phyloP scores from a whole-genome alignment of 2,113 vertebrate genomes.

The Lasiurus cinereus region DNA sequence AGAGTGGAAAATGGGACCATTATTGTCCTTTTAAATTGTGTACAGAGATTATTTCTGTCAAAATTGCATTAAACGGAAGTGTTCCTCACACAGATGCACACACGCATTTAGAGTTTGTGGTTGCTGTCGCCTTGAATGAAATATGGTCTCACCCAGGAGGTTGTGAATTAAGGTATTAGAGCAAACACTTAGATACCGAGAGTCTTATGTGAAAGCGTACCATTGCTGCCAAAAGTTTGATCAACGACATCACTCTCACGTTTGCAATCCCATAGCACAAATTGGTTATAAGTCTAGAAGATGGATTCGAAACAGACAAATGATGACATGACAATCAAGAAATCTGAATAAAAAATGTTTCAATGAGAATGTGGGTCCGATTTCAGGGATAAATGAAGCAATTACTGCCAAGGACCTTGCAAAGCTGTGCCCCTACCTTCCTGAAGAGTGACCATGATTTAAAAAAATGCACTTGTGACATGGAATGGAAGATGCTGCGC shows the following conservation, averaged over 20 bases:
- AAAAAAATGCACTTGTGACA: conserved; percentile 25
- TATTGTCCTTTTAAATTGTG: neutral
- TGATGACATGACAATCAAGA: neutral
- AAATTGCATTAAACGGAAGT: conserved; percentile 42
- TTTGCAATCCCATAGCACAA: conserved; percentile 39
- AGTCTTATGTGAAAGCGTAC: conserved; percentile 22
- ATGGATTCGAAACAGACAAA: conserved; percentile 39
- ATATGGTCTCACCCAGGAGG: neutral
- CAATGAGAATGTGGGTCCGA: neutral
- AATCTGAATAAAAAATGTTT: conserved; percentile 13
- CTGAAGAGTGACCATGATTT: conserved; percentile 32
- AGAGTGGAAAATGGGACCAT: neutral
- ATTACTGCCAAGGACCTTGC: neutral
- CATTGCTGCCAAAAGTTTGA: conserved; percentile 45
- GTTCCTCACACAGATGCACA: neutral
- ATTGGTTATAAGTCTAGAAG: conserved; percentile 25
- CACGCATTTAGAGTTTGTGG: conserved; percentile 41
- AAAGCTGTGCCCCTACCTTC: neutral
- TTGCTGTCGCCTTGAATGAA: conserved; percentile 5
- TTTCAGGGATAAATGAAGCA: conserved; percentile 56
- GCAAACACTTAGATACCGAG: conserved; percentile 10
- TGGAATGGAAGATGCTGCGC: conserved; percentile 17
- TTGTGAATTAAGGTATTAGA: conserved; percentile 53
- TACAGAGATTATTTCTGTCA: conserved; percentile 5
- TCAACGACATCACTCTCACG: neutral